Conservation (phyloP, 2,888 invertebrate species). For the Geotrupes spiniger region DNA sequence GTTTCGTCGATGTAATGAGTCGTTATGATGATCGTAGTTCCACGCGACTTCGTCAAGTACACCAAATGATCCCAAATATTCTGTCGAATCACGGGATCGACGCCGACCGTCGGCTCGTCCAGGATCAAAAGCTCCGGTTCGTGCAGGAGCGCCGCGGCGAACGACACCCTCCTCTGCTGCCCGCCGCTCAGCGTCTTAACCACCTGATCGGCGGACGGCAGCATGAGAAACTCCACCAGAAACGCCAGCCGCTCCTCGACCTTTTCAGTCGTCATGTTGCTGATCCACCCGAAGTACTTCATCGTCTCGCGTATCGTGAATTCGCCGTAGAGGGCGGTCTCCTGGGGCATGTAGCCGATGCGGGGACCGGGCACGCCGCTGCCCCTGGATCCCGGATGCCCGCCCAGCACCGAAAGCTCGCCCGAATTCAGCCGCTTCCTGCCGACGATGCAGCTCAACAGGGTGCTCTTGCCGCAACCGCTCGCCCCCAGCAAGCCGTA, state of each 20-base stretch:
- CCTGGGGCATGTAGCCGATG: conserved; percentile 65
- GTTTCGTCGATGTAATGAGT: conserved; percentile 89
- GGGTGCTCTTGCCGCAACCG: conserved; percentile 88
- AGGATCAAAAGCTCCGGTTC: conserved; percentile 86
- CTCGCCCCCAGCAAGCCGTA: conserved; percentile 88
- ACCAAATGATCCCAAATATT: conserved; percentile 85
- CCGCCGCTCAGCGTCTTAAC: conserved; percentile 87
- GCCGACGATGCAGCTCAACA: conserved; percentile 83
- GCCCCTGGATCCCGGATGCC: conserved; percentile 75
- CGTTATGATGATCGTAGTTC: conserved; percentile 80
- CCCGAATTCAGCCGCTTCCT: conserved; percentile 75
- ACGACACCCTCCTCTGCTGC: conserved; percentile 83
- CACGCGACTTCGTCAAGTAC: conserved; percentile 70
- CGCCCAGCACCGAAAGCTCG: conserved; percentile 78
- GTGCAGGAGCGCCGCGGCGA: conserved; percentile 84
- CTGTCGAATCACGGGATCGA: conserved; percentile 84
- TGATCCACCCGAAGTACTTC: conserved; percentile 48
- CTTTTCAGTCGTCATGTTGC: conserved; percentile 40
- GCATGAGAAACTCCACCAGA: conserved; percentile 43
- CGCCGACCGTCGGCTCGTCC: conserved; percentile 92
- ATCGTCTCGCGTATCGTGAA: conserved; percentile 47
- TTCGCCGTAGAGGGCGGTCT: conserved; percentile 47
- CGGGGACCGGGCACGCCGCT: conserved; percentile 87
- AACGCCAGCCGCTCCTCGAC: conserved; percentile 43
- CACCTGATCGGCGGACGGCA: conserved; percentile 38